Evolutionary conservation across 2,113 vertebrate genomes (phyloP).

Genomic region (Choloepus hoffmanni): DNA sequence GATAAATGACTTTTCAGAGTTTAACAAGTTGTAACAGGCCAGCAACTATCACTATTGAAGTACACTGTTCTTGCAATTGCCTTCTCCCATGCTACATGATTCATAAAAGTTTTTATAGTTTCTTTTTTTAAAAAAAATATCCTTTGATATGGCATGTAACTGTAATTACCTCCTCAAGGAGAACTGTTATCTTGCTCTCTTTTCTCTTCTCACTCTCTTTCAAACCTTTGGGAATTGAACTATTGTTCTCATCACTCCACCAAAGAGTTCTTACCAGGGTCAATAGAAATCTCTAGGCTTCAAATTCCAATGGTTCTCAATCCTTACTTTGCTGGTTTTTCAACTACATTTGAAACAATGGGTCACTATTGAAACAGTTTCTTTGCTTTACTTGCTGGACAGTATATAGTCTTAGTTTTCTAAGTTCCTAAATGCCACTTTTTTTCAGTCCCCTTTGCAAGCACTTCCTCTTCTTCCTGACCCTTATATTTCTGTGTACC

Average conservation of each 20-base stretch:
- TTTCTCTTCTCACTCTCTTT: not conserved
- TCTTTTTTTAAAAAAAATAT: not conserved
- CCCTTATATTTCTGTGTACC: too few relatives aligned
- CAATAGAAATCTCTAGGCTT: not conserved
- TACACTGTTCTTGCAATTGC: not conserved
- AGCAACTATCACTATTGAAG: not conserved
- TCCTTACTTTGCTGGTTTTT: not conserved
- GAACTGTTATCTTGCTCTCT: not conserved
- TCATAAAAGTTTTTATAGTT: not conserved
- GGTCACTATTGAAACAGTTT: not conserved
- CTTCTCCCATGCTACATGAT: not conserved
- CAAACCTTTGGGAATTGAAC: not conserved
- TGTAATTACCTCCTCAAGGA: not conserved
- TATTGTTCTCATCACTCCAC: not conserved
- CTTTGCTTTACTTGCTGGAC: not conserved
- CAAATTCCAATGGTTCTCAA: not conserved
- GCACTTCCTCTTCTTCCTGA: accelerated
- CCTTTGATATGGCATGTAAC: not conserved
- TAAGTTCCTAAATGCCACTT: not conserved
- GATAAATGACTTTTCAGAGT: not conserved
- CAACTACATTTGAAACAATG: not conserved
- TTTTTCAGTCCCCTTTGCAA: not conserved
- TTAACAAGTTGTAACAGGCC: not conserved
- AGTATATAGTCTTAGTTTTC: not conserved
- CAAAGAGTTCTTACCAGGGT: not conserved